phyloP scores from a whole-genome alignment of 2,113 vertebrate genomes.

The Clupea harengus region DNA sequence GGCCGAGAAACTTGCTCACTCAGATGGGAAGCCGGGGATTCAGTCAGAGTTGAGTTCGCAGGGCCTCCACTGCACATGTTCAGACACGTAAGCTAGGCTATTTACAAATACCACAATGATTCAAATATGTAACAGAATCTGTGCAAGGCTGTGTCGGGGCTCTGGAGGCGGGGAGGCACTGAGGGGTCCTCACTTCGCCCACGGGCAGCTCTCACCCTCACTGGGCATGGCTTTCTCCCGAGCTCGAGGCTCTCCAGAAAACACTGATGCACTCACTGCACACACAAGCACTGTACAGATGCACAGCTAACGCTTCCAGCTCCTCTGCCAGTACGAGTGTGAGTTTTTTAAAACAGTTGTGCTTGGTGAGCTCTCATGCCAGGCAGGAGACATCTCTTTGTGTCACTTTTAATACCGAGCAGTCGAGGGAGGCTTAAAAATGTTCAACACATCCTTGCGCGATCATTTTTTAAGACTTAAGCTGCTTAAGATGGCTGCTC shows the following conservation, averaged over 20 bases:
- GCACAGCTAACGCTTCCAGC: neutral
- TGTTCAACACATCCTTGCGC: conserved; percentile 71
- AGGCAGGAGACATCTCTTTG: neutral
- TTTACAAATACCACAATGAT: conserved; percentile 60
- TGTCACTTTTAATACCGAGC: conserved; percentile 51
- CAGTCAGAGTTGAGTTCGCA: conserved; percentile 15
- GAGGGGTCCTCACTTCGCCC: conserved; percentile 33
- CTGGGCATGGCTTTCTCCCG: neutral
- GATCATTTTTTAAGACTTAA: conserved; percentile 71
- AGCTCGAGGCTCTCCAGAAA: neutral
- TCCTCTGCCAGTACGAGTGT: neutral
- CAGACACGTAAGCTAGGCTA: conserved; percentile 39
- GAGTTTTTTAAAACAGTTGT: neutral
- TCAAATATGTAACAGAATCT: conserved; percentile 53
- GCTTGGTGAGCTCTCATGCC: neutral
- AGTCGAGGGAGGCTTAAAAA: conserved; percentile 66
- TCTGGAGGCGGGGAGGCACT: conserved; percentile 36
- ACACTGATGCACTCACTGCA: neutral
- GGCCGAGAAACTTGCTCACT: neutral
- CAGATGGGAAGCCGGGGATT: conserved; percentile 20
- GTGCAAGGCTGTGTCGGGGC: conserved; percentile 2
- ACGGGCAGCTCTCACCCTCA: conserved; percentile 16
- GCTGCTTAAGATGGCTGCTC: conserved; percentile 72
- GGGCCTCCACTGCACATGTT: conserved; percentile 40
- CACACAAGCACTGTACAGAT: neutral